phyloP scores from a whole-genome alignment of 2,888 invertebrate species.

The Agonopterix arenella region DNA sequence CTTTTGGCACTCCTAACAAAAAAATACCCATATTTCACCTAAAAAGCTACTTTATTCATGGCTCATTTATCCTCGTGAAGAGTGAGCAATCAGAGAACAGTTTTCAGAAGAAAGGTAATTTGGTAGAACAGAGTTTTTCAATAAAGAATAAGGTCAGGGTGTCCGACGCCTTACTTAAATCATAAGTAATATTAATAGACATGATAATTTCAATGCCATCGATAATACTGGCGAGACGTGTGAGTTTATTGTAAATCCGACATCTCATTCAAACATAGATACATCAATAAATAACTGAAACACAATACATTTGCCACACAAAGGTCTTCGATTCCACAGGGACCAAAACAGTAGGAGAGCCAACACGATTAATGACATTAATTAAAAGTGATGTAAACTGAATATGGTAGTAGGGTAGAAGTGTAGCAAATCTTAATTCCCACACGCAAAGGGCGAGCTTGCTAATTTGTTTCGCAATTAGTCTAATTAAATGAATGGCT shows the following conservation, averaged over 20 bases:
- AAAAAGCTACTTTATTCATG: conserved; percentile 20
- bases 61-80: conserved; percentile 26
- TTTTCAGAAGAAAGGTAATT: conserved; percentile 17
- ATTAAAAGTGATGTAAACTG: conserved; percentile 1
- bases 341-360: no score
- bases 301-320: neutral
- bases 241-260: neutral
- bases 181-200: neutral
- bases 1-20: conserved; percentile 23
- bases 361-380: conserved; percentile 1
- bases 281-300: neutral
- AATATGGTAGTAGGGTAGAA: neutral
- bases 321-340: neutral
- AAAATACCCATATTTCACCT: conserved; percentile 15
- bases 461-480: conserved; percentile 36
- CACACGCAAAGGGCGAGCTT: conserved; percentile 46
- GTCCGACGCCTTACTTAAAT: conserved; percentile 1
- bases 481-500: conserved; percentile 26
- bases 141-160: conserved; percentile 23
- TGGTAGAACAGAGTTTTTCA: conserved; percentile 19
- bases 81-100: conserved; percentile 19
- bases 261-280: neutral
- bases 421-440: conserved; percentile 26
- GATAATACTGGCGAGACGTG: neutral
- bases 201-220: neutral